Conservation (phyloP, 2,888 invertebrate species). For the Athetis lepigone region DNA sequence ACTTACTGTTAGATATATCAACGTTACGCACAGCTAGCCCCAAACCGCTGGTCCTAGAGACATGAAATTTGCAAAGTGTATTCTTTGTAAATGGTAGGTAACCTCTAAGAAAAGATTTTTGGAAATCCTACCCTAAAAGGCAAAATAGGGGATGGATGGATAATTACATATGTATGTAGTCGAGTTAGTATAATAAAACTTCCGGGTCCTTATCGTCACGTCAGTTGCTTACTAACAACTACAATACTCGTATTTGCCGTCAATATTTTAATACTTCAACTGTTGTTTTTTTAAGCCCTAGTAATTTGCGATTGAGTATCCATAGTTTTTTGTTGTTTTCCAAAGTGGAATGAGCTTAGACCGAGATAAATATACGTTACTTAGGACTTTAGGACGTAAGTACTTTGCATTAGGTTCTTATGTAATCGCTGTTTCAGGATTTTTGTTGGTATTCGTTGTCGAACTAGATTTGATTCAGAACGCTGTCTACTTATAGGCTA, state of each 20-base stretch:
- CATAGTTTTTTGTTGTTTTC: slow-evolving; percentile 6
- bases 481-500: not conserved
- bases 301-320: slow-evolving; percentile 30
- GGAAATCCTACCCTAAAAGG: too few relatives aligned
- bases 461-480: not conserved
- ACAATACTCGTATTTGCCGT: slow-evolving; percentile 42
- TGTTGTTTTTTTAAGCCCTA: slow-evolving; percentile 30
- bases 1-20: too few relatives aligned
- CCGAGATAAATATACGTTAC: too few relatives aligned
- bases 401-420: too few relatives aligned
- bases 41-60: too few relatives aligned
- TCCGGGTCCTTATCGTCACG: slow-evolving; percentile 19
- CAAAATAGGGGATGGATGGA: too few relatives aligned
- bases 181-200: slow-evolving; percentile 49
- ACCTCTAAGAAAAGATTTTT: too few relatives aligned
- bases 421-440: not conserved
- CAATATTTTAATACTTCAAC: slow-evolving; percentile 46
- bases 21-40: too few relatives aligned
- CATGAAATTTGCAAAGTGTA: too few relatives aligned
- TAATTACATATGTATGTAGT: too few relatives aligned
- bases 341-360: not conserved
- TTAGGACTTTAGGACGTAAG: too few relatives aligned
- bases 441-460: not conserved
- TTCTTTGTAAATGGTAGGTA: too few relatives aligned
- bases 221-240: slow-evolving; percentile 41